A percentile compares a stretch with the other conserved stretches of the same genome.
These are phyloP conservation scores for Distichodus sexfasciatus DNA, from an alignment of 2,797 vertebrate genomes.

Conservation along the genomic window DNA sequence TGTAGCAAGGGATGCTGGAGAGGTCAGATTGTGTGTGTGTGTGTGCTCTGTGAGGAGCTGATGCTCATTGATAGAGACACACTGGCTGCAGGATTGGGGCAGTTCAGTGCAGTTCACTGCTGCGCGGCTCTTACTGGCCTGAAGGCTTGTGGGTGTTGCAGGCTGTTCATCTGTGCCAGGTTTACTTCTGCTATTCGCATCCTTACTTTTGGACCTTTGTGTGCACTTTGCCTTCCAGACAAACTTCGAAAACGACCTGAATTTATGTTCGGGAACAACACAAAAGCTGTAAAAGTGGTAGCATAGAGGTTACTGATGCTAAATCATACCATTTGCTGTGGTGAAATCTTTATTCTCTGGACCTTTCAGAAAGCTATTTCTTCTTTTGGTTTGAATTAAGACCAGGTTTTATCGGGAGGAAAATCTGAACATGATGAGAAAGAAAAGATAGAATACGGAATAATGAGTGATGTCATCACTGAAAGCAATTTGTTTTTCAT, in stretches of 20 bases:
- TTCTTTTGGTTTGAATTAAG: too few relatives aligned
- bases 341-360: too few relatives aligned
- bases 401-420: too few relatives aligned
- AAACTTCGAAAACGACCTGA: neutral
- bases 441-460: too few relatives aligned
- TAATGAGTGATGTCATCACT: too few relatives aligned
- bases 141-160: conserved; percentile 24
- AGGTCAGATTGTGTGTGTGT: conserved; percentile 19
- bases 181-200: conserved; percentile 14
- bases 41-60: conserved; percentile 3
- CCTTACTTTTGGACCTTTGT: neutral
- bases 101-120: conserved; percentile 5
- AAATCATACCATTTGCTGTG: too few relatives aligned
- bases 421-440: too few relatives aligned
- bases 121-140: too few relatives aligned
- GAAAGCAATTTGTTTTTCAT: too few relatives aligned
- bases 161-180: neutral
- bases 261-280: neutral
- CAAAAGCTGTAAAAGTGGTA: neutral
- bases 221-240: neutral
- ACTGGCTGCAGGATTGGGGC: conserved; percentile 12
- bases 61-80: conserved; percentile 42
- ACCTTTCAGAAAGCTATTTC: too few relatives aligned
- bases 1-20: neutral
- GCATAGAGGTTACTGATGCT: too few relatives aligned